Conservation (phyloP, 2,888 invertebrate species). For the Troides oblongomaculatus region DNA sequence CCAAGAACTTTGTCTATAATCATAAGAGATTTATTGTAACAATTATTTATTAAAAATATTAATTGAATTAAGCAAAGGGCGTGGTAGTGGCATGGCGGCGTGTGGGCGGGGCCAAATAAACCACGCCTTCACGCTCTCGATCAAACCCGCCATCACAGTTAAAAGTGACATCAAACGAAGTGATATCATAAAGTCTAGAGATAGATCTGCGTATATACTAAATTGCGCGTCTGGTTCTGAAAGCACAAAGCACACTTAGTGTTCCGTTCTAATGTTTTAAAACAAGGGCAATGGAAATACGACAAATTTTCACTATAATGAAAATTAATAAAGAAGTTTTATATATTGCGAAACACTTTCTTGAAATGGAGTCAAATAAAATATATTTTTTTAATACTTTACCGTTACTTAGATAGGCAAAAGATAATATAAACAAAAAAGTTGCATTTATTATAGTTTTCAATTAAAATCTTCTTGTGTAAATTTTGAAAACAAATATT, state of each 20-base stretch:
- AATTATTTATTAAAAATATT: slow-evolving; percentile 21
- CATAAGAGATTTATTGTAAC: neutral
- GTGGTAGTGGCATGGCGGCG: slow-evolving; percentile 36
- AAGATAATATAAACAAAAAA: no score
- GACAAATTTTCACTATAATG: neutral
- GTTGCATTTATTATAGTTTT: no score
- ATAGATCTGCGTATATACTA: slow-evolving; percentile 19
- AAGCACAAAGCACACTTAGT: slow-evolving; percentile 17
- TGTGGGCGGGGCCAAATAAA: slow-evolving; percentile 37
- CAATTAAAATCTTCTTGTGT: no score
- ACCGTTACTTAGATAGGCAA: no score
- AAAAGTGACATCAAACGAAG: slow-evolving; percentile 32
- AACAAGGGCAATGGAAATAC: slow-evolving; percentile 16
- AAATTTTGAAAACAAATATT: no score
- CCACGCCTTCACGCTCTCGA: slow-evolving; percentile 38
- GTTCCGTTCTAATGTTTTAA: slow-evolving; percentile 21
- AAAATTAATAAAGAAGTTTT: neutral
- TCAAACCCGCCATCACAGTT: slow-evolving; percentile 33
- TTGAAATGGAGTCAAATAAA: no score
- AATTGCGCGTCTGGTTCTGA: slow-evolving; percentile 28
- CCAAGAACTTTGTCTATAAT: neutral
- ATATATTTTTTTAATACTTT: no score
- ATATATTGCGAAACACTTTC: no score
- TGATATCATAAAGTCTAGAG: slow-evolving; percentile 24
- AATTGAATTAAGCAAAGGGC: slow-evolving; percentile 47